A percentile compares a stretch with the other conserved stretches of the same genome.
Conservation (phyloP, 2,113 vertebrate genomes). For the Siniperca knerii region DNA sequence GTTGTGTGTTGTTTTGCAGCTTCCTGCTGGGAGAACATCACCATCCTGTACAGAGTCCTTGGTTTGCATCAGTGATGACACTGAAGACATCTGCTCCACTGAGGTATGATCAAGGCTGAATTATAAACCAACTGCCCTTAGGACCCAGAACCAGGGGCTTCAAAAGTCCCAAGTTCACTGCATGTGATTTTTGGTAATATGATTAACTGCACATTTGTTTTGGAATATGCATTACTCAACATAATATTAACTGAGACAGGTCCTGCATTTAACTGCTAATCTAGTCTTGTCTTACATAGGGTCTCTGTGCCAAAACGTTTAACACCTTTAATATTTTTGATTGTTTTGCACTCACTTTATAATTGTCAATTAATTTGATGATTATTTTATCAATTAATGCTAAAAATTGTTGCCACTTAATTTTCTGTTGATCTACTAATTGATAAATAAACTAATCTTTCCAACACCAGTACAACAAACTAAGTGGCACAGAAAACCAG, state of each 20-base stretch:
- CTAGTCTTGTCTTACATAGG: not conserved
- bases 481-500: not conserved
- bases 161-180: not conserved
- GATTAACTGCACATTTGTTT: not conserved
- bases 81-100: conserved; percentile 85
- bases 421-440: too few species aligned
- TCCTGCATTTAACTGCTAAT: not conserved
- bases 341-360: not conserved
- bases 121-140: not conserved
- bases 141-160: not conserved
- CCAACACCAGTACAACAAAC: too few species aligned
- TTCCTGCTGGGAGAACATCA: conserved; percentile 64
- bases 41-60: conserved; percentile 79
- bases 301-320: not conserved
- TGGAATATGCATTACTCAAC: not conserved
- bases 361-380: not conserved
- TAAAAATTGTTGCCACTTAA: too few species aligned
- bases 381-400: not conserved
- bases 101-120: conserved; percentile 82
- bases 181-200: not conserved
- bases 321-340: too few species aligned
- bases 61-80: conserved; percentile 85
- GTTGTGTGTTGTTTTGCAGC: conserved; percentile 70
- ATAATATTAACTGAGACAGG: not conserved
- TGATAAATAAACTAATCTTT: too few species aligned